Evolutionary conservation across 2,113 vertebrate species (phyloP), one percentile per base, ranked within the genome.

Genomic region (Coryphaenoides rupestris): DNA sequence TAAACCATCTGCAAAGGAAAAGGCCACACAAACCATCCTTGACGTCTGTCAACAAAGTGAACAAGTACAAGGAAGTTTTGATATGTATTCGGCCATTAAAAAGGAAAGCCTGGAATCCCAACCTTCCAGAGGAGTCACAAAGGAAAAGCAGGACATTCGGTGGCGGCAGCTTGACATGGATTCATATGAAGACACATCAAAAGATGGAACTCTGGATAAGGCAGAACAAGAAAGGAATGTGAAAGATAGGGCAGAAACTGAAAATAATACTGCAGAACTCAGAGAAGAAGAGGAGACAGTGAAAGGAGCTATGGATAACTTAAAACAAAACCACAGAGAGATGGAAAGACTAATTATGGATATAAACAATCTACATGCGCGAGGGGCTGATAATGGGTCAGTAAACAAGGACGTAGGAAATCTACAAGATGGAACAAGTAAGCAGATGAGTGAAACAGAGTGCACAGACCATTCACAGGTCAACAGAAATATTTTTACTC

Each of bases 291-390:
- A 81, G 17, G 57, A 73, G 17, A 45, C 55, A 28, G 69, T 79
- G 47, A 74, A 59, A 6, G 73, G 21, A 33, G 52, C 55, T 19
- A 28, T 76, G 52, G 23, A 75, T 7, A 60, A 69, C 69, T 57
- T 87, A 7, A 58, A 77, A 21, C 33, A 61, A 62, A 70, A 63
- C 52, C 46, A 23, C 69, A 33, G 69, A 70, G 60, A 71, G 17
- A 72, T 80, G 14, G 58, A 72, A 72, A 71, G 19, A 7, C n/a
- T 84, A 3, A 55, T 82, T 47, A 54, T 46, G 22, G 75, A 86
- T 56, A 79, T 78, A 52, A 66, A 75, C 66, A 33, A 76, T 45
- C 52, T 72, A 9, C 60, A 78, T 40, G 59, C 19, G 33, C 26
- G 57, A 56, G 62, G 74, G 5, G 7, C n/a, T 57, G 22, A 62